Base-by-base conservation (phyloP, 2,888 invertebrate genomes). In the Mythimna lalbum region DNA sequence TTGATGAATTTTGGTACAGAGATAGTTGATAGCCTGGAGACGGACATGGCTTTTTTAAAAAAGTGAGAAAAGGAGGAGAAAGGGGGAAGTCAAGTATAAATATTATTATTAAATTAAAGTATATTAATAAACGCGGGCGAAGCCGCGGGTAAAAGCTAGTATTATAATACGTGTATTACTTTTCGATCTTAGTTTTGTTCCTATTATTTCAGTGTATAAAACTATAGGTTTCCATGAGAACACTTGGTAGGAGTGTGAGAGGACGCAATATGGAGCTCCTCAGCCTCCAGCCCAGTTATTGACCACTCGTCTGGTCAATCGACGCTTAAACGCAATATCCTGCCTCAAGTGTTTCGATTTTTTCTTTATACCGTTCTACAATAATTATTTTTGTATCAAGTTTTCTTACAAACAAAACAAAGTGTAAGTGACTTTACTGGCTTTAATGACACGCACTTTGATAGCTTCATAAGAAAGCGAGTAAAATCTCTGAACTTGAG, bases 291-390 rank as follows among this genome's bases (percentile, higher is more conserved):
- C 78, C 76, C 85, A 88, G 93, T 91, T 94, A 94, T 94, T 94
- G 93, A 86, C 93, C 93, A 91, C 94, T 94, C 89, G 89, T 89
- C 89, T 90, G 86, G 86, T 88, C 90, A 90, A 91, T 91, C 89
- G 90, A 88, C 89, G 89, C 89, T 90, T 88, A 90, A 92, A 89
- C 88, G 93, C 94, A 94, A 94, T 94, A 94, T 92, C 92, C 90
- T 89, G 87, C 78, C 73, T 79, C 76, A 79, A 88, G 88, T 89
- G 87, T 88, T 89, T 88, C 87, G 89, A 87, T 84, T 85, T 83
- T 88, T 86, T 86, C 83, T 81, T 78, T 74, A 80, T 74, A 78
- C 77, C 33, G 65, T 61, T 76, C 61, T 69, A 33, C 67, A 77
- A 71, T 70, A 67, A 74, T 73, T 56, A 63, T 65, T 72, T 52